These are phyloP conservation scores for Lagopus leucura DNA, from an alignment of 2,113 vertebrate genomes.

Conservation along the genomic window DNA sequence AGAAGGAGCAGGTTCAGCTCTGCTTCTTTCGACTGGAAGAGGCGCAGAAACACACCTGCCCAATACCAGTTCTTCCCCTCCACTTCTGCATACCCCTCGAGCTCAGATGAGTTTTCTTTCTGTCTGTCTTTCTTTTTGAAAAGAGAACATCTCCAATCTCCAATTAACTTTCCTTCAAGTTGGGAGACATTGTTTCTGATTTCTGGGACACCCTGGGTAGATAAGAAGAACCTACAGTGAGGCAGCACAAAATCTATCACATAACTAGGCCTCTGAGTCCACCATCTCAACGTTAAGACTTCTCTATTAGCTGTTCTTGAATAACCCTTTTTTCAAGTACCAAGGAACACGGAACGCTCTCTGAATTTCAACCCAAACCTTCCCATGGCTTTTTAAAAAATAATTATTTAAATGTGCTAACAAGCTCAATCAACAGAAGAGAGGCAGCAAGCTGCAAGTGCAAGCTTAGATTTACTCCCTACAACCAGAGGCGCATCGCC, in stretches of 20 bases:
- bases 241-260: neutral
- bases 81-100: rapidly evolving
- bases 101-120: neutral
- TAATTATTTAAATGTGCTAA: neutral
- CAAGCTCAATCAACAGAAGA: neutral
- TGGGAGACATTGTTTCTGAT: neutral
- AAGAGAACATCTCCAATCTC: neutral
- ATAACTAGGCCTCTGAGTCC: neutral
- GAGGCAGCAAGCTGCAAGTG: neutral
- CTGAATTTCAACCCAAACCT: neutral
- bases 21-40: neutral
- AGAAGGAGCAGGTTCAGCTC: neutral
- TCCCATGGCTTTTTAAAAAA: neutral
- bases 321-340: neutral
- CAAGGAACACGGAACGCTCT: neutral
- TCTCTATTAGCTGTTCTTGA: neutral
- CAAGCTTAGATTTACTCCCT: neutral
- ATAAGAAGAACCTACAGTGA: neutral
- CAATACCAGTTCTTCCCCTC: neutral
- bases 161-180: neutral
- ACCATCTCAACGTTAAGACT: neutral
- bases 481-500: neutral
- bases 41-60: neutral
- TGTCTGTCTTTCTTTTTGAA: neutral
- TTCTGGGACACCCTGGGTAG: neutral